These are phyloP conservation scores for Eupeodes luniger DNA, from an alignment of 2,888 invertebrate species.

Conservation along the genomic window DNA sequence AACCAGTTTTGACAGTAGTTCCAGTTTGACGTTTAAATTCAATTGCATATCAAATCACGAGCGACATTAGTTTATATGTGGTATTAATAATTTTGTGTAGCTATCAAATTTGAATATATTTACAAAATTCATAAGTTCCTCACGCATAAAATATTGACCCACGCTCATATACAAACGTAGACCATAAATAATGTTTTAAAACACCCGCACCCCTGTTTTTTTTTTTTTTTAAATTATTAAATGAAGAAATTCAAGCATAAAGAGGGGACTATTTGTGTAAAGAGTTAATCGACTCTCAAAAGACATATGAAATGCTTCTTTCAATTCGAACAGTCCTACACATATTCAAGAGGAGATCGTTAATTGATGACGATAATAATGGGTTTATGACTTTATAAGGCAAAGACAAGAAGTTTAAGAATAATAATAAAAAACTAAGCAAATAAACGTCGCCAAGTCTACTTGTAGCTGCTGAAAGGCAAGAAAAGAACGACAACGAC, in stretches of 20 bases:
- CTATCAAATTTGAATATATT: constrained; percentile 36
- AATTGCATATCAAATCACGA: not conserved
- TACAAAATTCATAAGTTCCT: constrained; percentile 41
- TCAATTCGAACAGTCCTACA: constrained; percentile 53
- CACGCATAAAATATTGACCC: constrained; percentile 62
- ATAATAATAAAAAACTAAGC: constrained; percentile 10
- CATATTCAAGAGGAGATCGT: constrained; percentile 35
- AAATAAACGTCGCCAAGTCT: constrained; percentile 70
- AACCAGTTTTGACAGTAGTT: constrained; percentile 46
- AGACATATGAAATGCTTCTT: constrained; percentile 17
- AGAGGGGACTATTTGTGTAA: not conserved
- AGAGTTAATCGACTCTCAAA: constrained; percentile 65
- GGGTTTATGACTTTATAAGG: constrained; percentile 63
- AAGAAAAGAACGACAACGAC: not conserved
- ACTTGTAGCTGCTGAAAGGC: constrained; percentile 5
- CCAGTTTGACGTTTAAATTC: constrained; percentile 39
- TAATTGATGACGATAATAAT: constrained; percentile 54
- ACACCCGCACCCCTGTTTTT: constrained; percentile 50
- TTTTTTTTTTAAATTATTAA: constrained; percentile 4
- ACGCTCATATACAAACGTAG: constrained; percentile 44
- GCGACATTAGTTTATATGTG: not conserved
- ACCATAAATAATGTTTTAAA: constrained; percentile 59
- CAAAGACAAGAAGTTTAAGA: constrained; percentile 71
- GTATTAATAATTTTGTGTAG: constrained; percentile 50
- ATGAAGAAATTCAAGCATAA: constrained; percentile 12